phyloP scores from a whole-genome alignment of 23 tunicate genomes.

The Botrylloides violaceus region DNA sequence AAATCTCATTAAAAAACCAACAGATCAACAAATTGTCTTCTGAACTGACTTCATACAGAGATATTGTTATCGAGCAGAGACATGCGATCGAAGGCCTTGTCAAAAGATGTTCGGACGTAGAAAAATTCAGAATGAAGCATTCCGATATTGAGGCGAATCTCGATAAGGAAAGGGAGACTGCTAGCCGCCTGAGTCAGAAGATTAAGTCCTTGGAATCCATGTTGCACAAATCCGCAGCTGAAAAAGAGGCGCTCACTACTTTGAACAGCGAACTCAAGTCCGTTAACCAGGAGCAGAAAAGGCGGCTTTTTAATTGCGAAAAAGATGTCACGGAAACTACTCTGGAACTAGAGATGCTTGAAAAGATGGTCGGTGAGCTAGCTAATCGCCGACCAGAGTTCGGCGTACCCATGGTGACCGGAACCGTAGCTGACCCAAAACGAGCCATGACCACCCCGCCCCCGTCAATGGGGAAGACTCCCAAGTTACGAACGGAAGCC shows the following conservation, averaged over 20 bases:
- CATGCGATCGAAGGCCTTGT: conserved; percentile 37
- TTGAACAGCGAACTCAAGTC: conserved; percentile 45
- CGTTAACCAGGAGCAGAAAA: conserved; percentile 46
- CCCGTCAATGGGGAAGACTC: background rate
- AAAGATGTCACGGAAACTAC: conserved; percentile 83
- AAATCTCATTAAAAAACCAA: conserved; percentile 41
- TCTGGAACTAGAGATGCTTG: conserved; percentile 72
- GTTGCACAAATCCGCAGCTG: conserved; percentile 34
- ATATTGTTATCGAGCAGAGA: conserved; percentile 40
- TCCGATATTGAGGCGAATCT: conserved; percentile 61
- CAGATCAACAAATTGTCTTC: conserved; percentile 41
- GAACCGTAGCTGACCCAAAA: background rate
- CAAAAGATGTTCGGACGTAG: conserved; percentile 26
- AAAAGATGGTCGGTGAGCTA: conserved; percentile 68
- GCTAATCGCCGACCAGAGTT: conserved; percentile 36
- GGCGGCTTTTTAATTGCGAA: conserved; percentile 54
- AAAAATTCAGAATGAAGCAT: conserved; percentile 40
- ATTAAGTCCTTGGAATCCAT: conserved; percentile 39
- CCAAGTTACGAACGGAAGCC: background rate
- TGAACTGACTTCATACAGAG: conserved; percentile 41
- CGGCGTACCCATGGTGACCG: background rate
- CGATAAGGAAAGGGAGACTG: conserved; percentile 30
- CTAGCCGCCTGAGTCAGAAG: conserved; percentile 29
- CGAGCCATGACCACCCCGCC: background rate
- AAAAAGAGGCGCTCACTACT: conserved; percentile 34